These are phyloP conservation scores for Spinus pinus DNA, from an alignment of 2,797 vertebrate species.

Conservation along the genomic window DNA sequence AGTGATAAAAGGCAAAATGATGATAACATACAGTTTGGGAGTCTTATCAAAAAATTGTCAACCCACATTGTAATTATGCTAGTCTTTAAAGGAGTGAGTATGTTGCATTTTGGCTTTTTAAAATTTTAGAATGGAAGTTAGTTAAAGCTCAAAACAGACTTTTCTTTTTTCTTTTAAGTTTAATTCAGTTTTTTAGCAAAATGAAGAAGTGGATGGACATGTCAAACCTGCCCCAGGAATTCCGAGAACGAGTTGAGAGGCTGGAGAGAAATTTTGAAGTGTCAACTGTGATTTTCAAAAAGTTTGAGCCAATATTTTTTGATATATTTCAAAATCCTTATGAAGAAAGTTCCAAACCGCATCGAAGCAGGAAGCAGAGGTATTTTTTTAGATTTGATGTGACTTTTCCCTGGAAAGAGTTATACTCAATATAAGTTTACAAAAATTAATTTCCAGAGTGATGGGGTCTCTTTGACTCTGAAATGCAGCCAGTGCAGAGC, in stretches of 20 bases:
- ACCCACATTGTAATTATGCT: rapidly evolving
- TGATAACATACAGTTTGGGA: neutral
- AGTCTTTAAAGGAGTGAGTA: neutral
- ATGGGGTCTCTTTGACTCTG: neutral
- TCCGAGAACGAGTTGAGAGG: slow-evolving; percentile 86
- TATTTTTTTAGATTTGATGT: neutral
- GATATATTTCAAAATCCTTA: slow-evolving; percentile 92
- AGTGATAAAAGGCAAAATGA: neutral
- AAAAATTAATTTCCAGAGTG: neutral
- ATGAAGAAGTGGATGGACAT: slow-evolving; percentile 99
- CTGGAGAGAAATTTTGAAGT: slow-evolving; percentile 98
- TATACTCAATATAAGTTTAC: neutral
- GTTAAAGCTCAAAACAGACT: neutral
- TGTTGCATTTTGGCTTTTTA: neutral
- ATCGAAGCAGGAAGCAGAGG: slow-evolving; percentile 94
- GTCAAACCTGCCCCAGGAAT: slow-evolving; percentile 89
- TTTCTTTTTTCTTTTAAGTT: slow-evolving; percentile 66
- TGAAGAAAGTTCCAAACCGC: slow-evolving; percentile 83
- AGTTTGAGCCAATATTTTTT: slow-evolving; percentile 96
- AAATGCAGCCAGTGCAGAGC: neutral
- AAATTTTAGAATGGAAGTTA: neutral
- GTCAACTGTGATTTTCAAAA: slow-evolving; percentile 95
- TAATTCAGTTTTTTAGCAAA: slow-evolving; percentile 98
- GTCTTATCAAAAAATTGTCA: neutral
- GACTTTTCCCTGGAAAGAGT: neutral